These are phyloP conservation scores for Dendrolimus pini DNA, from an alignment of 2,888 invertebrate species.

Conservation along the genomic window DNA sequence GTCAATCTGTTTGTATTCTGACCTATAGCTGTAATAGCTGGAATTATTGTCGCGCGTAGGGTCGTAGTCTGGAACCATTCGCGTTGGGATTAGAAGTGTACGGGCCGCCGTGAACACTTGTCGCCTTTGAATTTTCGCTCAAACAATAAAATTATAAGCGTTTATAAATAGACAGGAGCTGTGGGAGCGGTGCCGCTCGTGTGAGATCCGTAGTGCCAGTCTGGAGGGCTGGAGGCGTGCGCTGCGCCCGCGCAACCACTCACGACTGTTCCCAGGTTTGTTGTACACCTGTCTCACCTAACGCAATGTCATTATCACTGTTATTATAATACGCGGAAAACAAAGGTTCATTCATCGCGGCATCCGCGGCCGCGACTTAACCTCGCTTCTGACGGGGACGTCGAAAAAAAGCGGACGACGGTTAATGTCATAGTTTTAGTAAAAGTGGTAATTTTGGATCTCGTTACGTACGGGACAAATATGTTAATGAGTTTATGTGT, in stretches of 20 bases:
- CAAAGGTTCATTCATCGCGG: conserved; percentile 46
- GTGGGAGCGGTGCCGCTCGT: conserved; percentile 31
- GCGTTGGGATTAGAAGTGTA: conserved; percentile 56
- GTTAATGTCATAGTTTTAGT: conserved; percentile 22
- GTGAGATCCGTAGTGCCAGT: conserved; percentile 42
- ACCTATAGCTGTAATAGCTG: conserved; percentile 35
- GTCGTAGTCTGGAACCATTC: conserved; percentile 35
- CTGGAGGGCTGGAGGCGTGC: conserved; percentile 63
- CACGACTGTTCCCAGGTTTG: conserved; percentile 59
- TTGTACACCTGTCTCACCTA: conserved; percentile 65
- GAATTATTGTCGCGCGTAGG: conserved; percentile 26
- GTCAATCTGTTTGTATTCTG: conserved; percentile 23
- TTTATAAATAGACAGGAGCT: conserved; percentile 62
- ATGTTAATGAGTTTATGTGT: too few species aligned
- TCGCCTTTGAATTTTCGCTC: conserved; percentile 63
- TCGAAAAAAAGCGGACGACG: conserved; percentile 14
- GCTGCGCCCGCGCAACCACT: conserved; percentile 50
- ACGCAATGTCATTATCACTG: conserved; percentile 70
- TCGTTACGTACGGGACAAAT: neutral
- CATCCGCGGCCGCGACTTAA: conserved; percentile 6
- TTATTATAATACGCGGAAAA: conserved; percentile 50
- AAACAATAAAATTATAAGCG: conserved; percentile 75
- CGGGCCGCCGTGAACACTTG: conserved; percentile 62
- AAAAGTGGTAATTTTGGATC: conserved; percentile 15
- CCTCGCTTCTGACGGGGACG: neutral